Conservation (phyloP, 2,797 vertebrate genomes). For the Macropodus opercularis region DNA sequence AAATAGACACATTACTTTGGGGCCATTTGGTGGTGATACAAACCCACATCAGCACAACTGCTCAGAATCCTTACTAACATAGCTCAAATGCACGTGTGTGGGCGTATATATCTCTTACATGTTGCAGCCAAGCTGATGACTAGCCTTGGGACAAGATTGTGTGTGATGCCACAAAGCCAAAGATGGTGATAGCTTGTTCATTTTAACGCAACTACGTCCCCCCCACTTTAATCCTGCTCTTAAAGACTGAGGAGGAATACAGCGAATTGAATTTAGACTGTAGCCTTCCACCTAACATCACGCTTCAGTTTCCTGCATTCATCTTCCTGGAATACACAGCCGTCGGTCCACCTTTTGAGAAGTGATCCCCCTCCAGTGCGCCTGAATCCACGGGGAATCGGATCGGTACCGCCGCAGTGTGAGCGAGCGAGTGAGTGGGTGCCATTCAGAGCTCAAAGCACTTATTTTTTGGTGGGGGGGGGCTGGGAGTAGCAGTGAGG, state of each 20-base stretch:
- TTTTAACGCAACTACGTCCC: slow-evolving; percentile 45
- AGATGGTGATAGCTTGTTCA: slow-evolving; percentile 41
- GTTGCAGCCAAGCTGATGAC: slow-evolving; percentile 69
- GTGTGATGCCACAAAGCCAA: slow-evolving; percentile 52
- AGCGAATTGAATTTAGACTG: slow-evolving; percentile 19
- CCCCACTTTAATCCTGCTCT: slow-evolving; percentile 43
- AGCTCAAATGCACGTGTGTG: slow-evolving; percentile 63
- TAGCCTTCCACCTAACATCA: slow-evolving; percentile 15
- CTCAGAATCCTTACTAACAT: slow-evolving; percentile 46
- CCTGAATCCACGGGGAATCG: slow-evolving; percentile 44
- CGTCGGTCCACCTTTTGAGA: slow-evolving; percentile 43
- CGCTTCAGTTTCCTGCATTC: slow-evolving; percentile 6
- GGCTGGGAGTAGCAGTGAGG: slow-evolving; percentile 43
- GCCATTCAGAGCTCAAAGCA: slow-evolving; percentile 65
- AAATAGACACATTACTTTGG: slow-evolving; percentile 44
- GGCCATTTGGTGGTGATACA: slow-evolving; percentile 39
- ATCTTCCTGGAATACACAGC: slow-evolving; percentile 24
- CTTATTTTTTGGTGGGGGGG: slow-evolving; percentile 38
- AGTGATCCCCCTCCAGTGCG: slow-evolving; percentile 39
- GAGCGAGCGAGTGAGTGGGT: slow-evolving; percentile 59
- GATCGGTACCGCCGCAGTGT: slow-evolving; percentile 33
- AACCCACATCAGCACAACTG: slow-evolving; percentile 44
- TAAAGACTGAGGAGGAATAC: slow-evolving; percentile 19
- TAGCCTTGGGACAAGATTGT: slow-evolving; percentile 73
- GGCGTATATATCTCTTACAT: slow-evolving; percentile 65